Conservation (phyloP, 37 sponge, comb jelly and placozoan species). For the Oopsacas minuta region DNA sequence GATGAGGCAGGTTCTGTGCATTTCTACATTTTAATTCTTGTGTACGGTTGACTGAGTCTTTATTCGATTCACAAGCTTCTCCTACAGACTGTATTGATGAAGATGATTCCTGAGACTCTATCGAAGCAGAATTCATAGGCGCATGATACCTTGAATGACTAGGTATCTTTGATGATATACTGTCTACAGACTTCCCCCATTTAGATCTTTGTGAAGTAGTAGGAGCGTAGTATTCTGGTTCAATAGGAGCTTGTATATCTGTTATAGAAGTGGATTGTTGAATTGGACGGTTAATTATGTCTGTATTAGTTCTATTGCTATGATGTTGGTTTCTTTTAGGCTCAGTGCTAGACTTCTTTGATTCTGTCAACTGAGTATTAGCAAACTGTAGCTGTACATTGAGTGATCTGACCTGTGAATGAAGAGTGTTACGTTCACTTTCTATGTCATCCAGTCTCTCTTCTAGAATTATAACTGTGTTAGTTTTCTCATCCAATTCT, state of each 20-base stretch:
- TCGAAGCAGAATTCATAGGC: not conserved
- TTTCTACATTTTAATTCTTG: conserved; percentile 47
- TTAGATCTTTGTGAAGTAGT: not conserved
- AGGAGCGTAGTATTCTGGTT: not conserved
- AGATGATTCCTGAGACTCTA: not conserved
- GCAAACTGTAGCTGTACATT: conserved; percentile 6
- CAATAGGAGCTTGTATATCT: not conserved
- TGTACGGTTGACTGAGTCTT: conserved; percentile 17
- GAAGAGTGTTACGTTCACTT: not conserved
- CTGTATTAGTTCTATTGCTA: not conserved
- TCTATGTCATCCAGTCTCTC: not conserved
- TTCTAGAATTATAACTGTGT: not conserved
- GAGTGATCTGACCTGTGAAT: not conserved
- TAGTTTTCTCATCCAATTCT: not conserved
- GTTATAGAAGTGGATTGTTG: not conserved
- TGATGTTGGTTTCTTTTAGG: not conserved
- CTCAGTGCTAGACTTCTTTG: not conserved
- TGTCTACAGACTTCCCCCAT: not conserved
- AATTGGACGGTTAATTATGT: not conserved
- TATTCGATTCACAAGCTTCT: not conserved
- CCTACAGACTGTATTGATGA: not conserved
- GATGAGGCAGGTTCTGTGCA: conserved; percentile 37
- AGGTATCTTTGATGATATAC: not conserved
- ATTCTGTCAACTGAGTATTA: not conserved
- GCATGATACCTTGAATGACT: not conserved